Conservation (phyloP, 1,140 invertebrate genomes). For the Drosophila micromelanica region DNA sequence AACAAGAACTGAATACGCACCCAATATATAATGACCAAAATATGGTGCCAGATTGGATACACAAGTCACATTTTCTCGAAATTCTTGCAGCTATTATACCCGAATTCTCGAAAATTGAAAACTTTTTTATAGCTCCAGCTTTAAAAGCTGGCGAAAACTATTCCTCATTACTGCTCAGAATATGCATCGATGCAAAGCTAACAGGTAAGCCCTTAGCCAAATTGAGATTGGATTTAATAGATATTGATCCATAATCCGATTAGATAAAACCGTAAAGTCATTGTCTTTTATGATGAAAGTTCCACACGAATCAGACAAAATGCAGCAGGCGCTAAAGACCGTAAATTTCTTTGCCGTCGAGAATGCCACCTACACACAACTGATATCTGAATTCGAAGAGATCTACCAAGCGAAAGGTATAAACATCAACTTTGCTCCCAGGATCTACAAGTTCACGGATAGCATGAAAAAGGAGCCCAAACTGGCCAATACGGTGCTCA, state of each 20-base stretch:
- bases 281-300: conserved; percentile 74
- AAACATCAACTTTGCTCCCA: conserved; percentile 56
- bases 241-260: neutral
- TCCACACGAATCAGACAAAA: conserved; percentile 62
- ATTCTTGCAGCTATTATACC: conserved; percentile 75
- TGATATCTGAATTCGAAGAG: conserved; percentile 61
- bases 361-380: conserved; percentile 55
- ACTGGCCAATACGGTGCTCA: conserved; percentile 68
- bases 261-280: conserved; percentile 52
- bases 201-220: conserved; percentile 35
- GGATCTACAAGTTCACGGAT: conserved; percentile 47
- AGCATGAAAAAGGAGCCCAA: conserved; percentile 49
- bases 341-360: conserved; percentile 70
- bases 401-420: conserved; percentile 58
- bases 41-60: conserved; percentile 83
- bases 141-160: conserved; percentile 70
- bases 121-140: conserved; percentile 55
- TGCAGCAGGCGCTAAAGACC: conserved; percentile 66
- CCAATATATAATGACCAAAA: neutral
- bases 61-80: conserved; percentile 82
- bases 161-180: conserved; percentile 68
- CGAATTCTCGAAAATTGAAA: conserved; percentile 66
- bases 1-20: neutral
- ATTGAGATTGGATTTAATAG: neutral
- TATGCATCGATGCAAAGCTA: conserved; percentile 65